Percentiles rank a stretch among this genome's conserved stretches.
These are phyloP conservation scores for Apaloderma vittatum DNA, from an alignment of 2,113 vertebrate species.

Conservation along the genomic window DNA sequence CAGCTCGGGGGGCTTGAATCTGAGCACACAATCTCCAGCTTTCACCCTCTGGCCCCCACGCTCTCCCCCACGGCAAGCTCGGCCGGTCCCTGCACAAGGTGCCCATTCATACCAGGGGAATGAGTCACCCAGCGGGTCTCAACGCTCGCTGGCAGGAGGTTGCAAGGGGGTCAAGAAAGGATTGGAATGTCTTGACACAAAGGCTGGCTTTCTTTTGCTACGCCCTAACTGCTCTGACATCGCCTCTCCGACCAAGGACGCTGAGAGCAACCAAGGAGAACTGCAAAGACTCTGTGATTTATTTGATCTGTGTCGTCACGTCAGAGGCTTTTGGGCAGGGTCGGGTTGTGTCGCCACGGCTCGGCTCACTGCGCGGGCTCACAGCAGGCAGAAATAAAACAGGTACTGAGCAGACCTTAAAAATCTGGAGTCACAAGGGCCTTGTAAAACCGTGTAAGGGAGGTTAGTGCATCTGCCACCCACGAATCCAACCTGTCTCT, in stretches of 20 bases:
- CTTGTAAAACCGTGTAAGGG: background rate
- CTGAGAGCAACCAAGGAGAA: background rate
- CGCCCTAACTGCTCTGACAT: constrained; percentile 11
- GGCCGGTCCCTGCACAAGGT: constrained; percentile 17
- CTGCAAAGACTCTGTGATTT: background rate
- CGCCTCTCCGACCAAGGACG: background rate
- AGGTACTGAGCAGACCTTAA: background rate
- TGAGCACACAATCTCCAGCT: constrained; percentile 43
- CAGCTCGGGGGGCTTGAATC: background rate
- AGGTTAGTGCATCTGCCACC: background rate
- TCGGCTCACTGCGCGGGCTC: background rate
- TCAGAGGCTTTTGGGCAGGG: constrained; percentile 18
- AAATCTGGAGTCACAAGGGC: background rate
- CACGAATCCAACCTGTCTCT: background rate
- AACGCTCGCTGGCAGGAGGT: background rate
- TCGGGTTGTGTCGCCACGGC: background rate
- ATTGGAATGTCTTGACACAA: background rate
- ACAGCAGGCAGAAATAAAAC: background rate
- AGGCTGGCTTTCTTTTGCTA: background rate
- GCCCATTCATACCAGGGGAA: constrained; percentile 39
- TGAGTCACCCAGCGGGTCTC: constrained; percentile 57
- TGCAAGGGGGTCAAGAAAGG: background rate
- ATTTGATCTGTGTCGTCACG: background rate
- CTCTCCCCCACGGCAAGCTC: background rate
- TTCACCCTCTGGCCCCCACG: background rate